Conservation (phyloP, 2,797 vertebrate species). For the Silurus aristotelis region DNA sequence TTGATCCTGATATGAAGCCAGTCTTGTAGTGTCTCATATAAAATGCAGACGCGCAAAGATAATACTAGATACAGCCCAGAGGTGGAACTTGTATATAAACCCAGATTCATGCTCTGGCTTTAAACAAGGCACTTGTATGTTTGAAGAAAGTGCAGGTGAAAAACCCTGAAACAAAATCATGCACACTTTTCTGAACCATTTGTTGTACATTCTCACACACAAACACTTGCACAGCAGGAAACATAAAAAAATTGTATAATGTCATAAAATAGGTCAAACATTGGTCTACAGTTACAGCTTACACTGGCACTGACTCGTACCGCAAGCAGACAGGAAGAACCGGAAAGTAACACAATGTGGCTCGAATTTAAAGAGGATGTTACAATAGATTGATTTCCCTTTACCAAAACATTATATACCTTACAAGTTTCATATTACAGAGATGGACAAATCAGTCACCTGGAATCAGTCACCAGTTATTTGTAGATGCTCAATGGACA, state of each 20-base stretch:
- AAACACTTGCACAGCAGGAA: neutral
- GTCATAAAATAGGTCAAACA: neutral
- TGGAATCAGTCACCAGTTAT: neutral
- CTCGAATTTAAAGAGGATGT: neutral
- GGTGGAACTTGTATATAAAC: neutral
- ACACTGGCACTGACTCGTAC: neutral
- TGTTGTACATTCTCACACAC: neutral
- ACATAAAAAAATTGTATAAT: no score
- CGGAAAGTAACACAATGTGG: neutral
- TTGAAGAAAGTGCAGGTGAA: neutral
- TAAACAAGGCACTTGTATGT: neutral
- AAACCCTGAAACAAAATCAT: neutral
- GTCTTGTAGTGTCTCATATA: neutral
- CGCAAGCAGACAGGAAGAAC: neutral
- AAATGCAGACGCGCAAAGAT: neutral
- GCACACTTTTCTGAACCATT: neutral
- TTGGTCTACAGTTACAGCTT: neutral
- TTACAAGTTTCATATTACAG: neutral
- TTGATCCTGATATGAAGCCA: neutral
- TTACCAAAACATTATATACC: neutral
- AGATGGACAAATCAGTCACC: neutral
- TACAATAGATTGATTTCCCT: neutral
- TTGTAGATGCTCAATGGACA: neutral
- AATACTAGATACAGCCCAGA: neutral
- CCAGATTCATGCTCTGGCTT: neutral